Evolutionary conservation across 1,140 invertebrate genomes (phyloP).

Genomic region (Polypedilum pembai): DNA sequence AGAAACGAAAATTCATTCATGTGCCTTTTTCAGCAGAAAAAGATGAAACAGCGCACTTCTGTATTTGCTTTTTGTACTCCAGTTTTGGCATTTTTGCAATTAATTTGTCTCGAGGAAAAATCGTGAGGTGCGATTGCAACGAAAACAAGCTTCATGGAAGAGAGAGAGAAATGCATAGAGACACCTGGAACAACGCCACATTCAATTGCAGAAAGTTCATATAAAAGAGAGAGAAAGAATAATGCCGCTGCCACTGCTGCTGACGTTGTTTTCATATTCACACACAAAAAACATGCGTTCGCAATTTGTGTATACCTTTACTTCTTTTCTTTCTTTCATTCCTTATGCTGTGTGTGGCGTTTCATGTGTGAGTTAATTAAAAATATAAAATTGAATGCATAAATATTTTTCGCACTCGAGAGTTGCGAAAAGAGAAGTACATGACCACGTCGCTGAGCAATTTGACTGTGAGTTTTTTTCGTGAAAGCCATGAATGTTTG

Average conservation of each 20-base stretch:
- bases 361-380: conserved; percentile 25
- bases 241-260: background rate
- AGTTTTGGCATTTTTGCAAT: conserved; percentile 28
- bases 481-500: conserved; percentile 20
- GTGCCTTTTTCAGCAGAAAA: too few species aligned
- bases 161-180: background rate
- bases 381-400: conserved; percentile 26
- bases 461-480: conserved; percentile 3
- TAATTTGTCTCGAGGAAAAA: conserved; percentile 27
- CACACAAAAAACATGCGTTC: conserved; percentile 20
- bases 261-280: background rate
- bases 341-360: background rate
- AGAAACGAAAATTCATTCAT: too few species aligned
- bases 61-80: background rate
- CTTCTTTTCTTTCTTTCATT: background rate
- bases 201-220: background rate
- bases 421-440: background rate
- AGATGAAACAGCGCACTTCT: background rate
- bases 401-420: conserved; percentile 25
- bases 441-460: background rate
- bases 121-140: background rate
- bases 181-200: conserved; percentile 15
- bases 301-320: background rate
- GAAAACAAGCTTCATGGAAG: background rate
- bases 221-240: background rate